Base-by-base conservation (phyloP, 2,888 invertebrate species). In the Brachyptera risi region DNA sequence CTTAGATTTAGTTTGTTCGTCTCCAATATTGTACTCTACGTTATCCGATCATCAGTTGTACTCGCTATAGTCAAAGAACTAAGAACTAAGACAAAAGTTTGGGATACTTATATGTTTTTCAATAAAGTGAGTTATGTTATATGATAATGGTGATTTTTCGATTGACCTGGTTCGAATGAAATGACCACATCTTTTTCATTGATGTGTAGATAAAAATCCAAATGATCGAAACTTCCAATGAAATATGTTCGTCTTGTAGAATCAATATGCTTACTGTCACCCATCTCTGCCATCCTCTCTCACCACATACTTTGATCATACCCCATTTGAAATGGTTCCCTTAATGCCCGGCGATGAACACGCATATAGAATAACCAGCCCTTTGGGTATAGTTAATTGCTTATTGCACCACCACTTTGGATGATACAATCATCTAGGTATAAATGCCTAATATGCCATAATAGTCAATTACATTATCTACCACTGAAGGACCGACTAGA, bases 281-380 rank as follows among this genome's bases (percentile, higher is more conserved):
- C 44, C 56, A 59, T 26, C 61, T 58, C 47, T 60, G 42, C 23
- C 64, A 54, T 63, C 65, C 56, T 58, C 59, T 56, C 59, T 54
- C 60, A 47, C 40, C 27, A 24, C 60, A 23, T n/a, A 4, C n/a
- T 27, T 51, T 26, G 50, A 51, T 51, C 31, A 51, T 17, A 51
- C 26, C 31, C 27, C 26, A 51, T 24, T 26, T 23, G n/a, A 9
- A 15, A 51, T 31, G 17, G 31, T 51, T 51, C 50, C 31, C 50
- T 51, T 51, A 31, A 51, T 27, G 27, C 27, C 3, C 13, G 26
- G n/a, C 27, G 7, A 31, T 51, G 26, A 51, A n/a, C 31, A n/a
- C n/a, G 50, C 31, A 31, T 27, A 31, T 13, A 17, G n/a, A 5
- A 31, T 27, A 27, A 27, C 31, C 31, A 27, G 27, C 50, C 50